Conservation (phyloP, 2,113 vertebrate genomes). For the Alectura lathami region DNA sequence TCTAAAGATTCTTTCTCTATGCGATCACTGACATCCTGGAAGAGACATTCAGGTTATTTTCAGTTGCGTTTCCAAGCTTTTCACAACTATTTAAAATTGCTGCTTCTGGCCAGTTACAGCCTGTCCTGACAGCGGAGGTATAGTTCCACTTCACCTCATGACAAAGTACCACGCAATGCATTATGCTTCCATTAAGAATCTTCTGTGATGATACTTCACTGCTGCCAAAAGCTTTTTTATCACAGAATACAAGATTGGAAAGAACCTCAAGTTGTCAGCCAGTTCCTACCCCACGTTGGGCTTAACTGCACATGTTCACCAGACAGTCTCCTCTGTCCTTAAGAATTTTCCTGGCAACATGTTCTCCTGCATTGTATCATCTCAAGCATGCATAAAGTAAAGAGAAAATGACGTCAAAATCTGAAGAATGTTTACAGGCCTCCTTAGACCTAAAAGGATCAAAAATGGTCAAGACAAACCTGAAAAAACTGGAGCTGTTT, state of each 20-base stretch:
- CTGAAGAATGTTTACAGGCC: neutral
- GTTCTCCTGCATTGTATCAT: neutral
- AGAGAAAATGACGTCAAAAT: neutral
- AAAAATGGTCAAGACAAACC: slow-evolving; percentile 73
- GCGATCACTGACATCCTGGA: slow-evolving; percentile 94
- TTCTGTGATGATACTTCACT: neutral
- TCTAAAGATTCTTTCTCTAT: slow-evolving; percentile 96
- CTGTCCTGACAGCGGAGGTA: neutral
- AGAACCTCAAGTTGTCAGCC: neutral
- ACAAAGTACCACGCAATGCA: neutral
- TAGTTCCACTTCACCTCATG: neutral
- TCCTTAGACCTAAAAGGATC: neutral
- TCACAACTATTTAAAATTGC: neutral
- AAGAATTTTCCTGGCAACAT: neutral
- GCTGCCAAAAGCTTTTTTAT: neutral
- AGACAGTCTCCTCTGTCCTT: neutral
- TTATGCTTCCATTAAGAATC: no score
- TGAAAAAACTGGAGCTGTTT: slow-evolving; percentile 98
- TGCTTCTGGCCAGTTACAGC: neutral
- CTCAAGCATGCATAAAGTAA: neutral
- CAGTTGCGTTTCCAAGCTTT: neutral
- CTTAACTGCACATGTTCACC: neutral
- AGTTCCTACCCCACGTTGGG: neutral
- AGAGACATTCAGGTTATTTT: neutral
- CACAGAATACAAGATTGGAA: neutral